Conservation (phyloP, 2,113 vertebrate species). For the Sceloporus undulatus region DNA sequence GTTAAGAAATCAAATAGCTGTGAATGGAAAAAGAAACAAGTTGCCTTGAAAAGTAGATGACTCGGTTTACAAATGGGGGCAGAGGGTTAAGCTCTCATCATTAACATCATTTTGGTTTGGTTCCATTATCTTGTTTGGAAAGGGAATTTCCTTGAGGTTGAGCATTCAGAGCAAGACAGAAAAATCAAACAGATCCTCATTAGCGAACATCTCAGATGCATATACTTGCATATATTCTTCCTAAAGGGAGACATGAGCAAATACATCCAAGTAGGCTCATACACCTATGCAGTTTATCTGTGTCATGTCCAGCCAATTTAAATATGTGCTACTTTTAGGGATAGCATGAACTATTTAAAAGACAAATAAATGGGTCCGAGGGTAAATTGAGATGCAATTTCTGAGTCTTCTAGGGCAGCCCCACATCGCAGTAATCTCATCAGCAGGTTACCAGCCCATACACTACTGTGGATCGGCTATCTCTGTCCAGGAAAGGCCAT, state of each 20-base stretch:
- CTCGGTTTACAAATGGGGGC: neutral
- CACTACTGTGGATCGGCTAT: too few species aligned
- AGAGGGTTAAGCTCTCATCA: neutral
- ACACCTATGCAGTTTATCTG: neutral
- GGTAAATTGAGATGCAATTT: too few species aligned
- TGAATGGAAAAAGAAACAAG: neutral
- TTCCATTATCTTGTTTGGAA: neutral
- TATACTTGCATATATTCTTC: neutral
- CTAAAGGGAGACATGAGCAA: neutral
- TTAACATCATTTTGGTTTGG: neutral
- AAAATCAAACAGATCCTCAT: neutral
- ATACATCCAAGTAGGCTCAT: neutral
- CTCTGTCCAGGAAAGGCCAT: too few species aligned
- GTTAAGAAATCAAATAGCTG: constrained; percentile 13
- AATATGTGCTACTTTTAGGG: too few species aligned
- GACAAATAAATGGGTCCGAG: too few species aligned
- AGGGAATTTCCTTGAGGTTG: neutral
- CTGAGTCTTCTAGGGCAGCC: too few species aligned
- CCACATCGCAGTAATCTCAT: too few species aligned
- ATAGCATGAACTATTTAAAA: neutral
- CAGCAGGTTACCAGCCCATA: too few species aligned
- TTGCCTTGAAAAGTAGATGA: neutral
- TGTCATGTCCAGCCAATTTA: neutral
- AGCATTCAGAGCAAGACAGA: neutral
- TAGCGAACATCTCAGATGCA: neutral